Evolutionary conservation across 2,888 invertebrate species (phyloP).

Genomic region (Campaea margaritaria): DNA sequence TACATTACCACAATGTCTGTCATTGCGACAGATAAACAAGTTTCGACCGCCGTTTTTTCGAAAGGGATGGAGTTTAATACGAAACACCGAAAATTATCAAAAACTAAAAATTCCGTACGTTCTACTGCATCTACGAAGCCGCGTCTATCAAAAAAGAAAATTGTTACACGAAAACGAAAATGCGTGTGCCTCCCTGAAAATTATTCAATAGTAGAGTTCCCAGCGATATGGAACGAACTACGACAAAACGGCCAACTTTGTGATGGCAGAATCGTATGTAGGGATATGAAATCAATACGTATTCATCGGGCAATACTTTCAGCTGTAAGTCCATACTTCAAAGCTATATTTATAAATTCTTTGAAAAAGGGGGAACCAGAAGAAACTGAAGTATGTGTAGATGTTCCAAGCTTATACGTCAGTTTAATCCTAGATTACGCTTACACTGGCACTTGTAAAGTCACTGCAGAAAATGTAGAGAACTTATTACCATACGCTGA

Average conservation of each 20-base stretch:
- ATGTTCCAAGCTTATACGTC: constrained; percentile 86
- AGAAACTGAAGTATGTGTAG: constrained; percentile 86
- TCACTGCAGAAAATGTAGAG: constrained; percentile 89
- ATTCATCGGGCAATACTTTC: constrained; percentile 90
- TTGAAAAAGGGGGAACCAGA: constrained; percentile 86
- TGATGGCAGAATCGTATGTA: constrained; percentile 88
- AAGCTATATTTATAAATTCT: constrained; percentile 89
- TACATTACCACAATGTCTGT: constrained; percentile 63
- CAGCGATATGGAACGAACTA: constrained; percentile 88
- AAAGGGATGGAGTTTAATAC: constrained; percentile 85
- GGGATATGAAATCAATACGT: constrained; percentile 85
- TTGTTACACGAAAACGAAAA: constrained; percentile 79
- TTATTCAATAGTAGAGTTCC: constrained; percentile 87
- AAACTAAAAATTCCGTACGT: constrained; percentile 83
- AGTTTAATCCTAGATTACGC: constrained; percentile 89
- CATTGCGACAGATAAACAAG: constrained; percentile 79
- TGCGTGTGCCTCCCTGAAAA: constrained; percentile 87
- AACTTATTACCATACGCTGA: constrained; percentile 89
- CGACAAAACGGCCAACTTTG: constrained; percentile 88
- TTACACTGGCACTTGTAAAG: constrained; percentile 88
- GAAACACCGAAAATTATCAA: constrained; percentile 84
- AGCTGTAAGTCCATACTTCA: constrained; percentile 90
- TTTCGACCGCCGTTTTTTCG: constrained; percentile 84
- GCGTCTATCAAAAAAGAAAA: constrained; percentile 77
- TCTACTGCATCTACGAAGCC: constrained; percentile 74